These are phyloP conservation scores for Acromyrmex heyeri DNA, from an alignment of 1,140 invertebrate genomes.

Conservation along the genomic window DNA sequence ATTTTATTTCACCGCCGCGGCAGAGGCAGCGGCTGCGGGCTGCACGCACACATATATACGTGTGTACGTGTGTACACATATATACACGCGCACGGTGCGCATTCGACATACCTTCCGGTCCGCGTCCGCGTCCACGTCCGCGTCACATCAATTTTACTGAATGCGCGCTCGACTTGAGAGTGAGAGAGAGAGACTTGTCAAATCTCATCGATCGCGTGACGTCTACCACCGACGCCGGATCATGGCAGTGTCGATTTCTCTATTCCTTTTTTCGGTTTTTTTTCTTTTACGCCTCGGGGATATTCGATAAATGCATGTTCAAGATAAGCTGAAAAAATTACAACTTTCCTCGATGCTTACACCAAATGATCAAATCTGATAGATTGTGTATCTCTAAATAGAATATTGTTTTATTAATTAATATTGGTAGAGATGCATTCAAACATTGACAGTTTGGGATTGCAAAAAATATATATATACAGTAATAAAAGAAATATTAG, in stretches of 20 bases:
- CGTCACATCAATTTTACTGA: not conserved
- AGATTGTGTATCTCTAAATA: not conserved
- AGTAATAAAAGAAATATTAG: not conserved
- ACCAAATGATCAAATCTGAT: not conserved
- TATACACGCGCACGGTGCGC: conserved; percentile 71
- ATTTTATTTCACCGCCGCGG: conserved; percentile 81
- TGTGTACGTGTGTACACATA: no score
- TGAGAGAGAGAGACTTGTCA: conserved; percentile 13
- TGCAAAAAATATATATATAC: conserved; percentile 9
- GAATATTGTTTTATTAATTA: not conserved
- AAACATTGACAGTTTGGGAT: not conserved
- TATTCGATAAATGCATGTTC: not conserved
- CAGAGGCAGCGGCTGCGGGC: not conserved
- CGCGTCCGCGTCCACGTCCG: not conserved
- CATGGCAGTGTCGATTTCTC: not conserved
- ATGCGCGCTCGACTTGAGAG: not conserved
- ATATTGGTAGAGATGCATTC: not conserved
- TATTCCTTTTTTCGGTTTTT: not conserved
- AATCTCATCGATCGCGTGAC: conserved; percentile 36
- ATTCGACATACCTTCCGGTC: conserved; percentile 49
- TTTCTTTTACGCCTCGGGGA: not conserved
- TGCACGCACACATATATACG: not conserved
- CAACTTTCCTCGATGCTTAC: not conserved
- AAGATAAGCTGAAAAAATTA: not conserved
- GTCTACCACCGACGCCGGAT: conserved; percentile 2